A percentile compares a stretch with the other conserved stretches of the same genome.
These are phyloP conservation scores for Penaeus vannamei DNA, from an alignment of 1,140 invertebrate genomes.

Conservation along the genomic window DNA sequence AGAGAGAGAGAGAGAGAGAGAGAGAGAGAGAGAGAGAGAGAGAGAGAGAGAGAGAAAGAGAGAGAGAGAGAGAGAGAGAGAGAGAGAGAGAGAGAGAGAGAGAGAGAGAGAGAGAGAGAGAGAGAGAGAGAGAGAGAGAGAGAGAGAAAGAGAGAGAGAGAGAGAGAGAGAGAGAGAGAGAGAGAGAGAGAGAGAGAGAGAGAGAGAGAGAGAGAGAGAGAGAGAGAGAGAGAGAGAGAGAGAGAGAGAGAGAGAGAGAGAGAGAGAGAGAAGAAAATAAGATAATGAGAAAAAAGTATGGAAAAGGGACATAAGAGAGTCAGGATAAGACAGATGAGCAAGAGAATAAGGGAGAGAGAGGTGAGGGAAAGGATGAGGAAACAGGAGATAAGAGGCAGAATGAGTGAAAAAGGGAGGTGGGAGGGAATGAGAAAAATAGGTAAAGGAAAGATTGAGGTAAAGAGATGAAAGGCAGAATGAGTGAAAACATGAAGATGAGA, in stretches of 20 bases:
- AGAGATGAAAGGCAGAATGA: too few species aligned
- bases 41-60: conserved; percentile 16
- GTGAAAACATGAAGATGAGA: too few species aligned
- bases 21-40: background rate
- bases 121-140: background rate
- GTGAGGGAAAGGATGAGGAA: too few species aligned
- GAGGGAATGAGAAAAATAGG: too few species aligned
- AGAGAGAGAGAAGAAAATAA: background rate
- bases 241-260: background rate
- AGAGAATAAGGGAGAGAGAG: too few species aligned
- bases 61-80: background rate
- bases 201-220: background rate
- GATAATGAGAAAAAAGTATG: background rate
- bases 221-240: background rate
- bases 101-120: conserved; percentile 1
- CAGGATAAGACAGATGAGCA: too few species aligned
- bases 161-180: background rate
- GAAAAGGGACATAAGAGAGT: background rate
- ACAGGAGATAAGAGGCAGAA: too few species aligned
- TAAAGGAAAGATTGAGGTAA: too few species aligned
- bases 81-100: conserved; percentile 5
- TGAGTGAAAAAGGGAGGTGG: too few species aligned
- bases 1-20: conserved; percentile 5
- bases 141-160: background rate
- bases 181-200: background rate